Percentiles rank a stretch among this genome's conserved stretches.
Evolutionary conservation across 2,113 vertebrate genomes (phyloP).

Genomic region (Suricata suricatta): DNA sequence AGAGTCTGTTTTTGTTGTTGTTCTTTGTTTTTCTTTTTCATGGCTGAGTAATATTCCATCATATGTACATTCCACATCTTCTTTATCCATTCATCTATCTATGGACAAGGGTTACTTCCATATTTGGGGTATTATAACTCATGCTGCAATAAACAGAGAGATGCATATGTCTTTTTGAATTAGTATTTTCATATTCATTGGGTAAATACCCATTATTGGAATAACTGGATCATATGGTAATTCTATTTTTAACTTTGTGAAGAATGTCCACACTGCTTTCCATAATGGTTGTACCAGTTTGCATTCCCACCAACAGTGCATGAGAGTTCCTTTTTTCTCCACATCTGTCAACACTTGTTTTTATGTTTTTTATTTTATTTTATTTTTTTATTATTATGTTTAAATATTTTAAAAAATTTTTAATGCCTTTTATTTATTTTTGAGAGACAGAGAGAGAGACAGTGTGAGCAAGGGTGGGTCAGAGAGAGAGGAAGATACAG

Average conservation of each 20-base stretch:
- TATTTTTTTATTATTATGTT: no score
- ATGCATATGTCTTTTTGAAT: background rate
- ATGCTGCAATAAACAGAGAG: background rate
- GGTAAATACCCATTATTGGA: background rate
- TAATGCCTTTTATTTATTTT: no score
- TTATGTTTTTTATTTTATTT: background rate
- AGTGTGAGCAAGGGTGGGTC: no score
- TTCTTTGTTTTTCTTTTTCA: background rate
- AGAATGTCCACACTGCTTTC: background rate
- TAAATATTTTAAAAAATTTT: no score
- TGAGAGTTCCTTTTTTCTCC: background rate
- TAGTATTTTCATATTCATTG: background rate
- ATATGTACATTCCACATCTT: background rate
- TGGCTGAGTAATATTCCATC: background rate
- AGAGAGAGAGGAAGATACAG: no score
- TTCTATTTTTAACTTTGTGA: background rate
- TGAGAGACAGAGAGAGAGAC: no score
- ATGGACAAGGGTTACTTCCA: background rate
- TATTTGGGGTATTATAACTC: background rate
- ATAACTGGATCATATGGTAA: background rate
- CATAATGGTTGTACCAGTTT: background rate
- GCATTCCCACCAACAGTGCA: background rate
- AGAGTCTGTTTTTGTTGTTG: background rate
- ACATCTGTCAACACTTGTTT: background rate
- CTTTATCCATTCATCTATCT: background rate